These are phyloP conservation scores for Blastomussa wellsi DNA, from an alignment of 92 coral and sea anemone genomes.

Conservation along the genomic window DNA sequence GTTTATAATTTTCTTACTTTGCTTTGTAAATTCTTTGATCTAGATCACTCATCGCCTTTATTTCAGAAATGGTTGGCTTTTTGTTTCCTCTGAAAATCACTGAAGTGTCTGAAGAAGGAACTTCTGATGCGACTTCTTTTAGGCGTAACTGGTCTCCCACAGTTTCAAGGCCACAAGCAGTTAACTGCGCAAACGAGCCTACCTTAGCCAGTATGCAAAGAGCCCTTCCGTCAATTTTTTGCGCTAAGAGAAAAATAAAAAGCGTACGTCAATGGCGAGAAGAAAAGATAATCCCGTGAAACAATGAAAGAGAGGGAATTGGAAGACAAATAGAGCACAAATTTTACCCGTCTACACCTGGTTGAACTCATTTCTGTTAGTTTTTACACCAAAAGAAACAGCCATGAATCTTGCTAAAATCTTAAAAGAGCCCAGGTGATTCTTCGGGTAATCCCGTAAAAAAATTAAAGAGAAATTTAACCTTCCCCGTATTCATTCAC, in stretches of 20 bases:
- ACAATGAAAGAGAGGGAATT: background rate
- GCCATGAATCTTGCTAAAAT: too few species aligned
- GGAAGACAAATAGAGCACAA: background rate
- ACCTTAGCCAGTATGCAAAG: conserved; percentile 12
- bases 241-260: background rate
- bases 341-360: too few species aligned
- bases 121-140: background rate
- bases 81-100: background rate
- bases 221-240: conserved; percentile 42
- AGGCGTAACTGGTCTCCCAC: conserved; percentile 42
- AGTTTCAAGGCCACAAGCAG: conserved; percentile 28
- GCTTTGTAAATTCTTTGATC: conserved; percentile 13
- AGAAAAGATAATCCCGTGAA: background rate
- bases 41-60: background rate
- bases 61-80: background rate
- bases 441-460: background rate
- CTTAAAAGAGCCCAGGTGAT: too few species aligned
- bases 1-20: background rate
- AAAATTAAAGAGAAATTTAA: too few species aligned
- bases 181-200: conserved; percentile 19
- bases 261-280: background rate
- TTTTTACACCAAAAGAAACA: too few species aligned
- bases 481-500: too few species aligned
- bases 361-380: too few species aligned
- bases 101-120: background rate